These are phyloP conservation scores for Zoanthus sansibaricus DNA, from an alignment of 92 coral and sea anemone species.

Conservation along the genomic window DNA sequence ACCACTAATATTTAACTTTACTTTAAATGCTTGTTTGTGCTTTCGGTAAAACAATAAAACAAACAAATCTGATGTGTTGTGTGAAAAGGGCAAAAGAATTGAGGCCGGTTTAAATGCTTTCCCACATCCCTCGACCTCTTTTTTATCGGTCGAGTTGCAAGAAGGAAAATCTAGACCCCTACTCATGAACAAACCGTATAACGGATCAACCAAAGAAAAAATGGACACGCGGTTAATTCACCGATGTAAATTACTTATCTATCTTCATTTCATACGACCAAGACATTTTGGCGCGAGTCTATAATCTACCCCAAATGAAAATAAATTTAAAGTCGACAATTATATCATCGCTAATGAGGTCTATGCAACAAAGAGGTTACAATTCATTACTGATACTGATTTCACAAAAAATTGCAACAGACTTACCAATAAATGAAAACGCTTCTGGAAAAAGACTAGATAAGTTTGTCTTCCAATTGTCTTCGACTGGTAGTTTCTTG, in stretches of 20 bases:
- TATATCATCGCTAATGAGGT: constrained; percentile 28
- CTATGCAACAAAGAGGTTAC: constrained; percentile 20
- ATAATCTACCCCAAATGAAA: background rate
- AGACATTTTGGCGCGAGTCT: constrained; percentile 32
- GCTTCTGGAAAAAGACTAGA: constrained; percentile 96
- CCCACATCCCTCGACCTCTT: constrained; percentile 1
- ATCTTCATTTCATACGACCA: background rate
- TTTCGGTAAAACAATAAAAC: constrained; percentile 17
- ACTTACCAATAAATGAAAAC: constrained; percentile 94
- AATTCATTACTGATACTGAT: constrained; percentile 12
- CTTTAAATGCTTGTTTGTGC: constrained; percentile 34
- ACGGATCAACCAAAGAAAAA: background rate
- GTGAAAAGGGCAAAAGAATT: background rate
- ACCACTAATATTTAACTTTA: background rate
- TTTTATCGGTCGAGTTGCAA: background rate
- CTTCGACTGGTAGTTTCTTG: constrained; percentile 97
- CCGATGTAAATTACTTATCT: constrained; percentile 12
- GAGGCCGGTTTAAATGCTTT: constrained; percentile 1
- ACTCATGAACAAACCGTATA: constrained; percentile 4
- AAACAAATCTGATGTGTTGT: constrained; percentile 18
- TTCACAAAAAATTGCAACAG: constrained; percentile 21
- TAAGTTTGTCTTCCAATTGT: constrained; percentile 93
- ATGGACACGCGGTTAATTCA: constrained; percentile 7
- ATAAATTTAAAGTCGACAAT: constrained; percentile 7
- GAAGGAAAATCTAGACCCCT: background rate